Percentiles rank a stretch among this genome's conserved stretches.
Conservation (phyloP, 2,888 invertebrate species). For the Eustalomyia histrio region DNA sequence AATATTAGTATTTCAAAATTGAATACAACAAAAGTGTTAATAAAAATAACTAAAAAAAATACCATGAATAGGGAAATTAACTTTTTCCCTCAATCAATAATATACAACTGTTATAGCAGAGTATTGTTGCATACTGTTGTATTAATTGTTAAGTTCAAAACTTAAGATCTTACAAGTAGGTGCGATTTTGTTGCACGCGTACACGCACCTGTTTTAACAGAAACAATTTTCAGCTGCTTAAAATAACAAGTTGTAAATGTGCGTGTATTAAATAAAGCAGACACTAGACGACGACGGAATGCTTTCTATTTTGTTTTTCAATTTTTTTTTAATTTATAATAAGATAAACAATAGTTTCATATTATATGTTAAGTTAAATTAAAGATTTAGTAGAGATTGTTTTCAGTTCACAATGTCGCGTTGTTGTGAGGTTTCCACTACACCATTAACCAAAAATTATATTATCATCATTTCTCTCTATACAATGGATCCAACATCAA, state of each 20-base stretch:
- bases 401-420: conserved; percentile 4
- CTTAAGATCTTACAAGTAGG: conserved; percentile 32
- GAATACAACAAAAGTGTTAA: no score
- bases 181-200: conserved; percentile 39
- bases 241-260: conserved; percentile 9
- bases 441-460: neutral
- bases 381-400: conserved; percentile 40
- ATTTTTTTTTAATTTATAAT: conserved; percentile 21
- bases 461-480: neutral
- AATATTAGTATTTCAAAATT: no score
- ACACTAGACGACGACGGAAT: conserved; percentile 7
- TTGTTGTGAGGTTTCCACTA: conserved; percentile 32
- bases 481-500: conserved; percentile 7
- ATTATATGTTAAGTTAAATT: conserved; percentile 29
- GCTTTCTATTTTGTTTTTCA: conserved; percentile 34
- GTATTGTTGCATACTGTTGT: neutral
- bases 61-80: no score
- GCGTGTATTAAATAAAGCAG: neutral
- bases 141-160: neutral
- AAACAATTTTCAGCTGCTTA: conserved; percentile 2
- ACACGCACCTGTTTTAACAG: conserved; percentile 4
- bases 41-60: no score
- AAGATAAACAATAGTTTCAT: conserved; percentile 46
- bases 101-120: neutral
- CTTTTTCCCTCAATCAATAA: no score